phyloP scores from a whole-genome alignment of 1,140 invertebrate genomes.

The Saccostrea glomerata region DNA sequence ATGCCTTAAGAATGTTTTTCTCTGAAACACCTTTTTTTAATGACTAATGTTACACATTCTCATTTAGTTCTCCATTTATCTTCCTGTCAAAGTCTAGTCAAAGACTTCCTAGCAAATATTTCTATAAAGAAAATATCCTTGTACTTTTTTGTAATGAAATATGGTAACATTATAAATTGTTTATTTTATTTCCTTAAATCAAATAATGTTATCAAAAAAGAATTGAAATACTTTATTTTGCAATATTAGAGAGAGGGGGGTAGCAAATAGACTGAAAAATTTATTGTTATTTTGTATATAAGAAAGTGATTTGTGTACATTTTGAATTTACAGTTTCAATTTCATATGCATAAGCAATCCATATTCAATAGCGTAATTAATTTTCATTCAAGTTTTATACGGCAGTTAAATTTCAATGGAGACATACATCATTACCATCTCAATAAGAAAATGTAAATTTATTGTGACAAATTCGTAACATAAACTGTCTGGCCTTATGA shows the following conservation, averaged over 20 bases:
- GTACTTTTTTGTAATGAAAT: neutral
- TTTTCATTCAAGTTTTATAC: neutral
- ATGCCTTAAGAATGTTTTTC: conserved; percentile 11
- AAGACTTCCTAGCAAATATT: neutral
- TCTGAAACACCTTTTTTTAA: neutral
- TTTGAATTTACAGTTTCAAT: neutral
- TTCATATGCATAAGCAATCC: neutral
- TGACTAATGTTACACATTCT: conserved; percentile 5
- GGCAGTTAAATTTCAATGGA: neutral
- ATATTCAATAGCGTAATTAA: neutral
- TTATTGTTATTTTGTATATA: neutral
- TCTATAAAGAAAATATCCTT: neutral
- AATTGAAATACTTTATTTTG: neutral
- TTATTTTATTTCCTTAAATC: neutral
- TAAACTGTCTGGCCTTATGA: conserved; percentile 15
- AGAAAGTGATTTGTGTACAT: neutral
- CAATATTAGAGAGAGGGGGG: neutral
- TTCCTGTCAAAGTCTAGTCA: neutral
- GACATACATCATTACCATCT: neutral
- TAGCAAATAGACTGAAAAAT: neutral
- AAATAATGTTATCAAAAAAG: neutral
- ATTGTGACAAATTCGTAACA: conserved; percentile 28
- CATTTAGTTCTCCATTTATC: neutral
- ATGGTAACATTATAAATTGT: neutral
- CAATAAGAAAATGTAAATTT: conserved; percentile 29